Evolutionary conservation across 2,113 vertebrate species (phyloP).

Genomic region (Passer montanus): DNA sequence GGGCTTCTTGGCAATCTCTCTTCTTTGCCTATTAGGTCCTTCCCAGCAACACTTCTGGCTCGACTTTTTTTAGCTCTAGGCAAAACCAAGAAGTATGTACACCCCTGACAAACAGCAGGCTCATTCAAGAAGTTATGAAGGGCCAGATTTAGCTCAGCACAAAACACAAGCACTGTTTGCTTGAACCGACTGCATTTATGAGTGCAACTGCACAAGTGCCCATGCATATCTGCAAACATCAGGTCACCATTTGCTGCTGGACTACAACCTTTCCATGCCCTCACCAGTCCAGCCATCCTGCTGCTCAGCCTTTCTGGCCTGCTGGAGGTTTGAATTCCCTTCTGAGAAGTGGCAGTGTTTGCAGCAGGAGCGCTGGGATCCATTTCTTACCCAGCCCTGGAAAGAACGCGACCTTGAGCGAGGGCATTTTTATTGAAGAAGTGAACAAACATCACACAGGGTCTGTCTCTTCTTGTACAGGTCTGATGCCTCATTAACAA

Average conservation of each 20-base stretch:
- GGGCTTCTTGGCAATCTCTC: not conserved
- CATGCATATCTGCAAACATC: not conserved
- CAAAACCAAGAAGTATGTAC: slow-evolving; percentile 42
- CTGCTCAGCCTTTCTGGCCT: not conserved
- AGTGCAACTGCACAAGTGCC: not conserved
- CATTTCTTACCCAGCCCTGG: not conserved
- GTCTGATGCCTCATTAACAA: not conserved
- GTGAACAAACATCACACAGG: fast-evolving
- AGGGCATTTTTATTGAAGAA: not conserved
- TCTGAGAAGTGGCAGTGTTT: not conserved
- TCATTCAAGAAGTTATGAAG: slow-evolving; percentile 53
- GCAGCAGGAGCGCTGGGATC: not conserved
- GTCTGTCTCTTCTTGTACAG: not conserved
- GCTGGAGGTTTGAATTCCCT: not conserved
- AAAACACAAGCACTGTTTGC: slow-evolving; percentile 1
- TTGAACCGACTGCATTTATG: not conserved
- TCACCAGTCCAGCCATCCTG: not conserved
- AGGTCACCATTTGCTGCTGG: not conserved
- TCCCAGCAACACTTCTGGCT: slow-evolving; percentile 1
- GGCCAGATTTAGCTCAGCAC: slow-evolving; percentile 31
- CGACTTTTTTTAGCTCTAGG: slow-evolving; percentile 37
- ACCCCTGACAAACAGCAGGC: slow-evolving; percentile 26
- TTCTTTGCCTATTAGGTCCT: not conserved
- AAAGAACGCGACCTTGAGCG: not conserved
- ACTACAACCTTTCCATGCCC: not conserved